Evolutionary conservation across 2,113 vertebrate species (phyloP), one percentile per base, ranked within the genome.

Genomic region (Eulemur macaco): DNA sequence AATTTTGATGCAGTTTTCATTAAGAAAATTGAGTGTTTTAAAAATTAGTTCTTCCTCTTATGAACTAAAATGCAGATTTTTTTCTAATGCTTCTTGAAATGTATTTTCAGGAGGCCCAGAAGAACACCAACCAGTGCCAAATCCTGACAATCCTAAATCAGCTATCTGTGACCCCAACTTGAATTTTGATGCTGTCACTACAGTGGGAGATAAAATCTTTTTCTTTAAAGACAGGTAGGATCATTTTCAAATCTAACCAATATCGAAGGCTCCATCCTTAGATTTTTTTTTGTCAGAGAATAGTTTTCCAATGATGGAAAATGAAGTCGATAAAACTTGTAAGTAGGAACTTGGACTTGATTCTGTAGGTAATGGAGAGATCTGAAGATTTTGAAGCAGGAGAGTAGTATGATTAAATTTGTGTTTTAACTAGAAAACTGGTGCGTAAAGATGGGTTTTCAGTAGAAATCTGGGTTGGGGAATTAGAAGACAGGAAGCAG

Each of bases 181-280:
- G 98, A 98, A 98, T 3, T 97, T 99, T 96, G 99, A 99, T 95
- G 99, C 99, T 71, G 98, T 99, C 31, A 98, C 98, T 76, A 98
- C 94, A 85, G 89, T 99, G 54, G 93, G 96, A 85, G 98, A 99
- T 97, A 99, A 99, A 97, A 98, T 98, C 27, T 31, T 99, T 81
- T 99, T 99, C 97, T 99, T 99, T 97, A 99, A 99, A 98, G 98
- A 98, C 97, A 97, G 97, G 99, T 99, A 98, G 80, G 80, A 88
- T 29, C 0, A 78, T 66, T 34, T 34, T 20, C 18, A 8, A 47
- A 25, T 34, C 56, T 8, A 31, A 89, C 15, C 56, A 95, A 64
- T 56, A 84, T 14, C 45, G 52, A 77, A 66, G 18, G 0, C 6
- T 86, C 27, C n/a, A 20, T 58, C 39, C 34, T 88, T 66, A 81